Conservation (phyloP, 2,888 invertebrate genomes). For the Brachypalpus laphriformis region DNA sequence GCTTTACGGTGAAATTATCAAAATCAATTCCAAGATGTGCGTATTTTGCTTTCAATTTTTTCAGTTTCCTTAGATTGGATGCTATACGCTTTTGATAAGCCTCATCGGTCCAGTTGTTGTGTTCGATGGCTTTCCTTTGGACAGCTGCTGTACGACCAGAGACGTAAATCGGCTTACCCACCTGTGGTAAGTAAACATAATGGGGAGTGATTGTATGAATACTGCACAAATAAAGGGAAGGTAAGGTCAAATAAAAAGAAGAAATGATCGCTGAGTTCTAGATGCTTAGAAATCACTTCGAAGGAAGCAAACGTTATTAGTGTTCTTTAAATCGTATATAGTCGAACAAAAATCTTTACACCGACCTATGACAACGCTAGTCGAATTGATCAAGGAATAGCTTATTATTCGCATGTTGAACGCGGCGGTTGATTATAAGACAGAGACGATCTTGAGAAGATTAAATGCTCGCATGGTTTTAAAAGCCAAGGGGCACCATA, state of each 20-base stretch:
- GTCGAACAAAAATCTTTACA: too few species aligned
- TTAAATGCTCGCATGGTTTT: too few species aligned
- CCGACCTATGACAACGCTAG: too few species aligned
- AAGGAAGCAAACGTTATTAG: too few species aligned
- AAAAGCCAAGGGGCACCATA: too few species aligned
- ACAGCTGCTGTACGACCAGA: conserved; percentile 77
- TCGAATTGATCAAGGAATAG: too few species aligned
- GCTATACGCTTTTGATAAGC: conserved; percentile 78
- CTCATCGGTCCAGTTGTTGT: conserved; percentile 80
- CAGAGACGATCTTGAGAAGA: too few species aligned
- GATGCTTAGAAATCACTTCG: too few species aligned
- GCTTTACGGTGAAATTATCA: conserved; percentile 75
- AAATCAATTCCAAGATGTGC: conserved; percentile 80
- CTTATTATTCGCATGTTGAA: too few species aligned
- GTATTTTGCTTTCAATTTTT: conserved; percentile 78
- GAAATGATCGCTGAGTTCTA: too few species aligned
- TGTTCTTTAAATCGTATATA: too few species aligned
- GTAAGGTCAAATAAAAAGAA: not conserved
- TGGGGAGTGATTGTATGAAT: not conserved
- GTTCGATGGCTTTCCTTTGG: conserved; percentile 76
- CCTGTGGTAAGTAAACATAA: conserved; percentile 68
- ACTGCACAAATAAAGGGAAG: not conserved
- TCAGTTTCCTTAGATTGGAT: conserved; percentile 77
- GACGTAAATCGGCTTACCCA: conserved; percentile 80
- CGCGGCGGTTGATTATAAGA: too few species aligned